Evolutionary conservation across 2,797 vertebrate species (phyloP).

Genomic region (Cephalopachus bancanus): DNA sequence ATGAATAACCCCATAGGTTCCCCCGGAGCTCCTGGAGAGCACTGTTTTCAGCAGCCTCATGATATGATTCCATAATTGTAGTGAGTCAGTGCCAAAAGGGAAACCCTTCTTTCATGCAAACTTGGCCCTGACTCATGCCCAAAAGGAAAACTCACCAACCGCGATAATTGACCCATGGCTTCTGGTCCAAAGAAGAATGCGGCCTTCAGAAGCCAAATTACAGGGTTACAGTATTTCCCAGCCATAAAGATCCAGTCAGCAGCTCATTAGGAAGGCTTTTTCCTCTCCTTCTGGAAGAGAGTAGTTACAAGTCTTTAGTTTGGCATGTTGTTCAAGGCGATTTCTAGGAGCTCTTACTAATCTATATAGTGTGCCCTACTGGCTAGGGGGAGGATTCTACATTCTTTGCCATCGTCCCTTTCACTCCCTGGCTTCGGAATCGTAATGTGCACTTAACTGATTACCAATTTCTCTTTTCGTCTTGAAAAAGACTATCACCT

Average conservation of each 20-base stretch:
- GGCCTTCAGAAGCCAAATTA: constrained; percentile 72
- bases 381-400: background rate
- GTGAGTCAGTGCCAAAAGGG: constrained; percentile 58
- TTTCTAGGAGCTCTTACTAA: background rate
- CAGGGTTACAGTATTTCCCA: constrained; percentile 59
- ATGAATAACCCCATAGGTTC: background rate
- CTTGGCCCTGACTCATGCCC: constrained; percentile 67
- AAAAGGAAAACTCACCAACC: constrained; percentile 70
- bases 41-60: background rate
- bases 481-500: background rate
- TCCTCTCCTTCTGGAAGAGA: background rate
- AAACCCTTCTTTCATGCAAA: constrained; percentile 70
- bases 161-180: constrained; percentile 67
- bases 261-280: constrained; percentile 19
- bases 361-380: background rate
- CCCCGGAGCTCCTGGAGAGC: background rate
- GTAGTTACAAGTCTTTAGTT: background rate
- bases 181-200: constrained; percentile 62
- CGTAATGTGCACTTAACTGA: background rate
- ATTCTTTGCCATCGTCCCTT: background rate
- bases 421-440: background rate
- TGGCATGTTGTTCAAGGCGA: background rate
- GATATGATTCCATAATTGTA: constrained; percentile 59
- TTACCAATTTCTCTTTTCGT: background rate
- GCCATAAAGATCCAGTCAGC: constrained; percentile 51